Evolutionary conservation across 2,888 invertebrate species (phyloP), one percentile per base, ranked within the genome.

Genomic region (Syrphus vitripennis): DNA sequence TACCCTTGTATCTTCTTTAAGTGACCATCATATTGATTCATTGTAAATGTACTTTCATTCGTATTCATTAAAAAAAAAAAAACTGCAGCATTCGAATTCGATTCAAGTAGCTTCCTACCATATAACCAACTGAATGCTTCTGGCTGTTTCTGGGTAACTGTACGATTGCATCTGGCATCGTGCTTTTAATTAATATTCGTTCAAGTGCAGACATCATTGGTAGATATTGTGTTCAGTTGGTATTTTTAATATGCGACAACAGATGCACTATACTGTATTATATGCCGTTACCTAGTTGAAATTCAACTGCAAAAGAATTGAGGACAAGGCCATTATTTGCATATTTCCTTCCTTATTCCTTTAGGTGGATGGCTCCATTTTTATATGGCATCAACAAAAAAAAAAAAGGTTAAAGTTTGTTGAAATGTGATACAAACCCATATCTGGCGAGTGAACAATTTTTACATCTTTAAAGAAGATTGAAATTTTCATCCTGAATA

Each of bases 181-280:
- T n/a, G 65, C 45, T 65, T 65, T 65, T 65, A 65, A 65, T 65
- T 65, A 65, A 65, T 65, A 45, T 65, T 26, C 45, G 14, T 65
- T 65, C 45, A 65, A 65, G 65, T 65, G 42, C 45, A 65, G 42
- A 29, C 45, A 63, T 63, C 63, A 59, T 57, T 2, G 19, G 29
- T 45, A 29, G 42, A 42, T 63, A 45, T 19, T 45, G 42, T 45
- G 10, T 63, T 63, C 24, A 21, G 16, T 40, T 40, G 61, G 61
- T 42, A 42, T 45, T 65, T n/a, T 45, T 31, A 29, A 65, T 45
- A 31, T 65, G 65, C 45, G 65, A 65, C 45, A 65, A 31, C 65
- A 65, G 65, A 65, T 67, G 67, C 67, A 31, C 19, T 34, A 26
- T 7, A 42, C 40, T 29, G 0, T 10, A 14, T 53, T 21, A 34